Percentiles rank a stretch among this genome's conserved stretches.
phyloP scores from a whole-genome alignment of 1,140 invertebrate species.

The Delia radicum region DNA sequence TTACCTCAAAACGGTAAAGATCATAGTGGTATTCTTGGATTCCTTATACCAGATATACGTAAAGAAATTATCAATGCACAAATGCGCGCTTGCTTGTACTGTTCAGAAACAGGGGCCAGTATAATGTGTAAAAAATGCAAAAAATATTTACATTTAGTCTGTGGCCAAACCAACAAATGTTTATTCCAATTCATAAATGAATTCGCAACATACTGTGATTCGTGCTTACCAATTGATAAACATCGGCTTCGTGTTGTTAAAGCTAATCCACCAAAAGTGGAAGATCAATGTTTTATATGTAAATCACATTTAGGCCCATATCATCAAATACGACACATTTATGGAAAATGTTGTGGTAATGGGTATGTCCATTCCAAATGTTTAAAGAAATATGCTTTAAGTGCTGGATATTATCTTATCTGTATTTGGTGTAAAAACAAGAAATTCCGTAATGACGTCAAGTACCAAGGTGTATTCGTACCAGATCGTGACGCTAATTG shows the following conservation, averaged over 20 bases:
- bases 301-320: constrained; percentile 25
- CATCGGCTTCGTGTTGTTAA: constrained; percentile 26
- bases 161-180: constrained; percentile 29
- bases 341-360: constrained; percentile 40
- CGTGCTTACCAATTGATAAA: constrained; percentile 34
- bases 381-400: constrained; percentile 38
- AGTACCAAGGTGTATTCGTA: constrained; percentile 40
- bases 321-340: constrained; percentile 19
- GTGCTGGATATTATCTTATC: constrained; percentile 44
- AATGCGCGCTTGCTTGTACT: constrained; percentile 34
- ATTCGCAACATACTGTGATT: constrained; percentile 34
- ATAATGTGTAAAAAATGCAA: constrained; percentile 35
- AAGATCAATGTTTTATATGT: constrained; percentile 37
- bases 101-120: constrained; percentile 30
- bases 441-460: constrained; percentile 36
- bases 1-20: constrained; percentile 40
- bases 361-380: constrained; percentile 41
- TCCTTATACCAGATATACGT: constrained; percentile 42
- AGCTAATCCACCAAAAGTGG: constrained; percentile 6
- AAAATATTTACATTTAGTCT: constrained; percentile 35
- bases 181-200: constrained; percentile 31
- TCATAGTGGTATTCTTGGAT: constrained; percentile 41
- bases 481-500: constrained; percentile 46
- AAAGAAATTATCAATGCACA: constrained; percentile 29
- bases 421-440: constrained; percentile 44